Base-by-base conservation (phyloP, 2,888 invertebrate species). In the Mesorhabditis belari region DNA sequence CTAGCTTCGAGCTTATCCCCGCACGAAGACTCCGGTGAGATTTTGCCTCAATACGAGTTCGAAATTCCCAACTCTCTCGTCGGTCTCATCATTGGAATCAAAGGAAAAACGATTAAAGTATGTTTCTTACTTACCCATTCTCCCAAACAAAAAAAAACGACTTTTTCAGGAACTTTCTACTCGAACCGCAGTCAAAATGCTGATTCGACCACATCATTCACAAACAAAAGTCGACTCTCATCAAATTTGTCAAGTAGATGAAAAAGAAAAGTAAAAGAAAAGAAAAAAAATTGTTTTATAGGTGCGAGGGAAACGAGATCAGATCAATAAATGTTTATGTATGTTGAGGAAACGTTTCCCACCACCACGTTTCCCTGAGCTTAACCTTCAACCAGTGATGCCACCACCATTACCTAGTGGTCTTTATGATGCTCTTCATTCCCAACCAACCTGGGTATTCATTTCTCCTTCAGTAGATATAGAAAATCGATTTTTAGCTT, bases 51-150 rank as follows among this genome's bases (percentile, higher is more conserved):
- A 66, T 81, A 81, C 72, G 81, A 81, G 58, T 81, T 81, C 63
- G 81, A 81, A 61, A 76, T 81, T 44, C 81, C 81, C 21, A 77
- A 81, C 64, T 73, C 74, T 35, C 68, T 81, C 44, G 81, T 81
- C 57, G 81, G 81, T 21, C 69, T 81, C 24, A 71, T 81, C 24
- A 81, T 81, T 56, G 81, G 81, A 24, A 66, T 77, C 52, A 75
- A 78, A 58, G 81, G 81, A 56, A 77, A 77, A 63, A 81, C 80
- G 19, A 77, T 81, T 49, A 75, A 74, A 70, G 78, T 78, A 52
- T 19, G 70, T 56, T 35, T 35, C n/a, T 35, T 9, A 17, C 12
- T n/a, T 35, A 35, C 44, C 12, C n/a, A n/a, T n/a, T n/a, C n/a
- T n/a, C n/a, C n/a, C n/a, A n/a, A n/a, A n/a, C n/a, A n/a, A n/a